Base-by-base conservation (phyloP, 2,888 invertebrate genomes). In the Xestobium rufovillosum region DNA sequence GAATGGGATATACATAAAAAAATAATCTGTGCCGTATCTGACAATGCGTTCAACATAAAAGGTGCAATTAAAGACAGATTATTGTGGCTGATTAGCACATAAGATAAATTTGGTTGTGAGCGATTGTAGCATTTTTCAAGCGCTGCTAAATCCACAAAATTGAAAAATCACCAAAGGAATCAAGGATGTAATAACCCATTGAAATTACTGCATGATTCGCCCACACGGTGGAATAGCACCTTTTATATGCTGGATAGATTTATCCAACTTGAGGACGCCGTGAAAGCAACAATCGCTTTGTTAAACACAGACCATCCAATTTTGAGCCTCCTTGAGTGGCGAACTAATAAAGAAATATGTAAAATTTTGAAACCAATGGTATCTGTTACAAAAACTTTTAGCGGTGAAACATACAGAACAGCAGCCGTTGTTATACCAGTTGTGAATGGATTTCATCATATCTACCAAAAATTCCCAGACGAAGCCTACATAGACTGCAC, bases 331-430 rank as follows among this genome's bases (percentile, higher is more conserved):
- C 28, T 34, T 16, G 50, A 51, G 12, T 34, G 50, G 33, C 27
- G 29, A 28, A 32, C 49, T 13, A 15, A 48, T 8, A 46, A 43
- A 43, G 49, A 54, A 26, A 14, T 53, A 9, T 29, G 36, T 3
- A 8, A 34, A 29, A 39, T 53, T 26, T 40, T 56, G 14, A 26
- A 45, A 29, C 51, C 50, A 3, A 50, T 57, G 28, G 46, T 48
- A 40, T 27, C 41, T 3, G 47, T 48, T 9, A 55, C 55, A 3
- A 44, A 44, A 31, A 31, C 40, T 4, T 27, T 53, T 9, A 46
- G 49, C 40, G 53, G 54, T 4, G 40, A 55, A 42, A 42, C 42
- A 3, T 48, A 49, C 26, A 39, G 44, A 32, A 38, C 43, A 8
- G 45, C 40, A 39, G 51, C 44, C 26, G 38, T 29, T 41, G 48